These are phyloP conservation scores for Cyanistes caeruleus DNA, from an alignment of 2,113 vertebrate species.

Conservation along the genomic window DNA sequence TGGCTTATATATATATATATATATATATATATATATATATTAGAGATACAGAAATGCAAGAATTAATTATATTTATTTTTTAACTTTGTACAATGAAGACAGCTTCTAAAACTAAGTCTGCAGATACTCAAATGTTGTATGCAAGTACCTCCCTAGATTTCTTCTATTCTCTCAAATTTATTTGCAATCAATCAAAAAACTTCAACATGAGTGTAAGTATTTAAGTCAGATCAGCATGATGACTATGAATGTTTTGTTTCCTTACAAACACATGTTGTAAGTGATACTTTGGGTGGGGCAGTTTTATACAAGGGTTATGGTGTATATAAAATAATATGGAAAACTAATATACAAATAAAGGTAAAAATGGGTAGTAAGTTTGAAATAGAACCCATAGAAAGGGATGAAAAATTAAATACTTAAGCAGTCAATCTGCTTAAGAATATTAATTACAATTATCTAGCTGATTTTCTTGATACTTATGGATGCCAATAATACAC, in stretches of 20 bases:
- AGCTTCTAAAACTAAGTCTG: neutral
- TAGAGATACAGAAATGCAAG: neutral
- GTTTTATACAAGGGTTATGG: neutral
- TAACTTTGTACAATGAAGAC: neutral
- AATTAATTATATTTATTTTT: neutral
- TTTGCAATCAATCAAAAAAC: neutral
- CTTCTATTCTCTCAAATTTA: neutral
- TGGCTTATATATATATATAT: neutral
- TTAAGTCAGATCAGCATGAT: neutral
- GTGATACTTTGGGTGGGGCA: fast-evolving
- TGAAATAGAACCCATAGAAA: neutral
- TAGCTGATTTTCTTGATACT: neutral
- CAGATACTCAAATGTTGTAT: neutral
- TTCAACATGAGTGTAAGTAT: neutral
- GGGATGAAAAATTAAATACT: neutral
- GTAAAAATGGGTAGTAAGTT: neutral
- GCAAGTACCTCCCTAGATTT: neutral
- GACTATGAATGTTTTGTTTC: neutral
- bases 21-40: neutral
- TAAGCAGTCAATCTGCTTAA: neutral
- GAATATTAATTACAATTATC: neutral
- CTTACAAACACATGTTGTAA: neutral
- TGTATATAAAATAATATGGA: neutral
- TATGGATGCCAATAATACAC: neutral
- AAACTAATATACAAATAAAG: neutral